These are phyloP conservation scores for Ceratina japonica DNA, from an alignment of 1,140 invertebrate species.

Conservation along the genomic window DNA sequence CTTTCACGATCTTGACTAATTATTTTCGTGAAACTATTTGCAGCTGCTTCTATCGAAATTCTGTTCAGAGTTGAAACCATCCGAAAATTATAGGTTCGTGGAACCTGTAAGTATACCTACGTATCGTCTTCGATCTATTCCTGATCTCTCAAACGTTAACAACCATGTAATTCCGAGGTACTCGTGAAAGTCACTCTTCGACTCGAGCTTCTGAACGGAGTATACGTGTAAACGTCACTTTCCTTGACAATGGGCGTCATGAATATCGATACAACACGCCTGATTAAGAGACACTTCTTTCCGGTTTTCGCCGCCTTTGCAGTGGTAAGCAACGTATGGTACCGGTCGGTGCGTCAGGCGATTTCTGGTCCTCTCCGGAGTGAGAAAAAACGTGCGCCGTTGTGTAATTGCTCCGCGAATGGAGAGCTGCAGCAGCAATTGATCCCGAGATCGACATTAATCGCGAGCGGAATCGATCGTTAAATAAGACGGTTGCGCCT, in stretches of 20 bases:
- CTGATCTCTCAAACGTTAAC: slow-evolving; percentile 30
- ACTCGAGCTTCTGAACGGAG: slow-evolving; percentile 1
- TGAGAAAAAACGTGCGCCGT: not conserved
- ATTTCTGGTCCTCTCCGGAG: not conserved
- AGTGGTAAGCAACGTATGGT: not conserved
- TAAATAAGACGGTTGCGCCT: too few species aligned
- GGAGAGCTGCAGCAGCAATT: not conserved
- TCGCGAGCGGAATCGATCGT: not conserved
- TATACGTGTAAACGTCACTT: slow-evolving; percentile 22
- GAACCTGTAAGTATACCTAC: not conserved
- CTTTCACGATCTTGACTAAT: too few species aligned
- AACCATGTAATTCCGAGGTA: slow-evolving; percentile 4
- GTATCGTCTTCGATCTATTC: slow-evolving; percentile 39
- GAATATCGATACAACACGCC: slow-evolving; percentile 6
- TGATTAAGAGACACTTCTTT: not conserved
- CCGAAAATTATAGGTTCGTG: not conserved
- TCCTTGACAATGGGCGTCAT: slow-evolving; percentile 14
- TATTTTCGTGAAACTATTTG: too few species aligned
- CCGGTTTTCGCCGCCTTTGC: not conserved
- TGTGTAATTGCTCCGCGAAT: not conserved
- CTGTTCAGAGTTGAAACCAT: not conserved
- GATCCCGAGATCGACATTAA: not conserved
- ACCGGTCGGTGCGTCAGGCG: not conserved
- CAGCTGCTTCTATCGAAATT: too few species aligned
- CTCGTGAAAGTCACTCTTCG: slow-evolving; percentile 30